phyloP scores from a whole-genome alignment of 2,113 vertebrate species.

The Oreochromis tanganicae region DNA sequence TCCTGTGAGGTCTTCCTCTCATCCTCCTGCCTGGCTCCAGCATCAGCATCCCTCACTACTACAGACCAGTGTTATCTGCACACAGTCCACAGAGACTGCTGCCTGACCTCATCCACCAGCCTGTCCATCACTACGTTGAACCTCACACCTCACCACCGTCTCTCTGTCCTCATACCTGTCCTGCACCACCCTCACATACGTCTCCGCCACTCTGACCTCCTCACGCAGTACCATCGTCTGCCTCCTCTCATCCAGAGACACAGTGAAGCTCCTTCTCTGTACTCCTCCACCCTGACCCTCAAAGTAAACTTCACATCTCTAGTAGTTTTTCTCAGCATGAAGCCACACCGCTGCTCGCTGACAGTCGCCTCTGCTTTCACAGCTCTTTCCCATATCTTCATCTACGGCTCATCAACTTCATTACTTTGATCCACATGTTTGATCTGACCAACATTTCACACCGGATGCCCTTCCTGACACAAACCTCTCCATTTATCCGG shows the following conservation, averaged over 20 bases:
- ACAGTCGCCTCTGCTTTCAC: background rate
- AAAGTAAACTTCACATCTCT: background rate
- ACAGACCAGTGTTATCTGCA: background rate
- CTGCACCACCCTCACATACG: background rate
- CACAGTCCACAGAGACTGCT: background rate
- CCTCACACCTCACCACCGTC: background rate
- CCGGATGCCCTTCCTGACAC: background rate
- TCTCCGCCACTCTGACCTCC: rapidly evolving
- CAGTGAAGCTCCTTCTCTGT: background rate
- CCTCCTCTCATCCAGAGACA: background rate
- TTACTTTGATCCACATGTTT: background rate
- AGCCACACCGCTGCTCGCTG: background rate
- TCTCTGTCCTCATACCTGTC: background rate
- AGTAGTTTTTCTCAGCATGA: background rate
- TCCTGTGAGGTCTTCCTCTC: background rate
- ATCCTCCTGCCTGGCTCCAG: background rate
- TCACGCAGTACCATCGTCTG: rapidly evolving
- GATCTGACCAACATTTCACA: background rate
- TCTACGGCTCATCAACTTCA: background rate
- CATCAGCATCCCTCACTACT: background rate
- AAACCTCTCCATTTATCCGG: too few relatives aligned
- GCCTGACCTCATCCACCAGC: background rate
- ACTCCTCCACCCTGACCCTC: background rate
- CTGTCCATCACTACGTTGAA: background rate
- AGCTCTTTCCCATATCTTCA: rapidly evolving